Base-by-base conservation (phyloP, 92 coral and sea anemone genomes). In the Virgularia gustaviana region DNA sequence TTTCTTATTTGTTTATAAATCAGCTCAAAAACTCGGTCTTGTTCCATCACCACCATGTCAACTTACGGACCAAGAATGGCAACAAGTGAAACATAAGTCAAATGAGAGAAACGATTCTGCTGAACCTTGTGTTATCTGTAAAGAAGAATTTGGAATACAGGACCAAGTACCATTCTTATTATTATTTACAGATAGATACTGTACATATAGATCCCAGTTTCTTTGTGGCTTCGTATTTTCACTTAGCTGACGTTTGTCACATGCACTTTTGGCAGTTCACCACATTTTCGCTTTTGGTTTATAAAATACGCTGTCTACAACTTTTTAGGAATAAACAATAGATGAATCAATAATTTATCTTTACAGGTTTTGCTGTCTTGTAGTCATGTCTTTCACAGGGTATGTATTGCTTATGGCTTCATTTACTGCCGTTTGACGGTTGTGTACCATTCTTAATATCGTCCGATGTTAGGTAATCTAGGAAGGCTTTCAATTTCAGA, bases 301-400 rank as follows among this genome's bases (percentile, higher is more conserved):
- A n/a, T n/a, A n/a, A 13, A 43, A 16, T 43, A 20, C 19, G 13
- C 19, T 43, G 13, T 43, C 51, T 43, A 13, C 5, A 43, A 5
- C 13, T 43, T 43, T 43, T 43, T 43, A 20, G 1, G 51, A 13
- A 43, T 13, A 1, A 43, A 16, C 19, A 13, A 43, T 1, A 13
- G 5, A 41, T 41, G n/a, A n/a, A n/a, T 51, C 23, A 54, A 30
- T 23, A 54, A 3, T 59, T 29, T 49, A 18, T 62, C 9, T 28
- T 64, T 71, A 23, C 66, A 92, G 98, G 98, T 92, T 57, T 80
- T 92, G 66, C 56, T 92, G 63, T 92, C 98, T 8, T 92, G 98
- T 79, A 89, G 88, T 53, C 98, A 92, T 79, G 98, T 92, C 13
- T 92, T 92, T 64, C 98, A 92, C 71, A 87, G 96, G 86, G 98